phyloP scores from a whole-genome alignment of 1,140 invertebrate genomes.

The Drosophila ohnishii region DNA sequence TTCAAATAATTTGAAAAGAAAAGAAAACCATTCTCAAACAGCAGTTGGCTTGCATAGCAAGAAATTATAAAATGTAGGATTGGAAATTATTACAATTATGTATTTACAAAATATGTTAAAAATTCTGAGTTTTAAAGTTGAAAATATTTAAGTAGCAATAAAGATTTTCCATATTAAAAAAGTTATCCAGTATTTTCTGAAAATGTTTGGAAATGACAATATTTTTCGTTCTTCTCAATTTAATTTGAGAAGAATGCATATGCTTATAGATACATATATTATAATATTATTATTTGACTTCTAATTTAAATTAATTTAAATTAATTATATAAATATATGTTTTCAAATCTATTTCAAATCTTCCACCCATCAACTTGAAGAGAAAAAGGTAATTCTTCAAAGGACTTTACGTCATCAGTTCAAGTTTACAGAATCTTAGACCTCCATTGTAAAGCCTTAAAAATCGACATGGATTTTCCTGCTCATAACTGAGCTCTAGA shows the following conservation, averaged over 20 bases:
- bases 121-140: background rate
- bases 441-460: background rate
- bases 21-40: background rate
- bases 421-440: constrained; percentile 5
- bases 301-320: too few relatives aligned
- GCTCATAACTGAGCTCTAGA: constrained; percentile 21
- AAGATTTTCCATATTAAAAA: too few relatives aligned
- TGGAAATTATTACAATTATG: background rate
- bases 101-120: background rate
- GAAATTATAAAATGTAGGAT: background rate
- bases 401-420: constrained; percentile 62
- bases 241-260: too few relatives aligned
- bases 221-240: too few relatives aligned
- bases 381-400: background rate
- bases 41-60: too few relatives aligned
- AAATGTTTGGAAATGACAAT: too few relatives aligned
- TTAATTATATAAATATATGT: too few relatives aligned
- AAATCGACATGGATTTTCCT: constrained; percentile 18
- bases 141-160: background rate
- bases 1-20: background rate
- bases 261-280: too few relatives aligned
- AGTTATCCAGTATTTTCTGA: too few relatives aligned
- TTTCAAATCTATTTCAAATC: background rate
- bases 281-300: too few relatives aligned
- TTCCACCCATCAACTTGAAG: background rate